A percentile compares a stretch with the other conserved stretches of the same genome.
Conservation (phyloP, 2,888 invertebrate species). For the Drosophila ustulata region DNA sequence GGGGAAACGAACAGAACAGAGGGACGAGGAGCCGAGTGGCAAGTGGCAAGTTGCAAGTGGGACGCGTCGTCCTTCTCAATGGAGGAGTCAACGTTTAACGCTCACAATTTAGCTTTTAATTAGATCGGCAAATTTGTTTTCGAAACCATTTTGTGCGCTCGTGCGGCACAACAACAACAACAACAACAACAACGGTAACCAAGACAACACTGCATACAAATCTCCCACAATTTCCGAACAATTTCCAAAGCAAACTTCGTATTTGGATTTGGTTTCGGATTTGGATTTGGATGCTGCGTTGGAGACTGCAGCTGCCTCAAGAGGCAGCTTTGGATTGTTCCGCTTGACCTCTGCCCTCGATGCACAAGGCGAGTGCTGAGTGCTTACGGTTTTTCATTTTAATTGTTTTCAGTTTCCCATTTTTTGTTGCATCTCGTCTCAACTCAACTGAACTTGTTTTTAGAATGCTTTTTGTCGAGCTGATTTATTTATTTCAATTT, state of each 20-base stretch:
- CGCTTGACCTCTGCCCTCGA: conserved; percentile 8
- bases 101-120: conserved; percentile 78
- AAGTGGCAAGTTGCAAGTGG: conserved; percentile 15
- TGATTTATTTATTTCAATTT: conserved; percentile 80
- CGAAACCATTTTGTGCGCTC: conserved; percentile 66
- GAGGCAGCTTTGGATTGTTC: conserved; percentile 7
- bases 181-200: conserved; percentile 5
- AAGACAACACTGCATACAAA: conserved; percentile 42
- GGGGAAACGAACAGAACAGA: not conserved
- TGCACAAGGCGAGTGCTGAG: conserved; percentile 45
- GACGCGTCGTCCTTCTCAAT: conserved; percentile 19
- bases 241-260: conserved; percentile 25
- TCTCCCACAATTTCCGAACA: conserved; percentile 37
- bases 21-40: not conserved
- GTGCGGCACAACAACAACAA: conserved; percentile 38
- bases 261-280: conserved; percentile 5
- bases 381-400: conserved; percentile 71
- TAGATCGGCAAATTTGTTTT: conserved; percentile 77
- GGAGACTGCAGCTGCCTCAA: not conserved
- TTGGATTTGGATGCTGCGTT: not conserved
- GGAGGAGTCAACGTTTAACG: conserved; percentile 63
- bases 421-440: conserved; percentile 14
- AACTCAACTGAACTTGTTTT: conserved; percentile 8
- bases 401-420: conserved; percentile 66
- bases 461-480: conserved; percentile 26